Base-by-base conservation (phyloP, 1,140 invertebrate species). In the Aricia agestis region DNA sequence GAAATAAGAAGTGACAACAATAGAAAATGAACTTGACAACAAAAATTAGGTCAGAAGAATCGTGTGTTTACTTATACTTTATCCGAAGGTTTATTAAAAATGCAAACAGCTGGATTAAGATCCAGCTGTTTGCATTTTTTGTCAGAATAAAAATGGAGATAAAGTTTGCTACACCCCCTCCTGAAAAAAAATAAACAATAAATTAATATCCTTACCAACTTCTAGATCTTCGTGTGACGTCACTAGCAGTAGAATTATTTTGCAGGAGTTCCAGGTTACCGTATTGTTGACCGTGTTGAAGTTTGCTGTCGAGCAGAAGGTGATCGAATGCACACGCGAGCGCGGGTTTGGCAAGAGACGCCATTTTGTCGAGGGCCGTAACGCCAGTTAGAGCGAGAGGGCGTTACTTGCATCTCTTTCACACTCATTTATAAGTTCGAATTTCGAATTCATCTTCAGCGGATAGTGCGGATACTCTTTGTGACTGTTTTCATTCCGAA, bases 291-390 rank as follows among this genome's bases (percentile, higher is more conserved):
- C 61, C 70, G 68, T 61, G 57, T 66, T 68, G 72, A 71, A 76
- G 76, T 78, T 73, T 72, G 73, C 74, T 70, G 72, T 65, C 76
- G 68, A 69, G 76, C 68, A 71, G 75, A 80, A 70, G 65, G 71
- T 75, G 67, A 73, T 70, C 66, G 72, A 82, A 83, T 84, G 77
- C 57, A 70, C 72, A 63, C 61, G 71, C 67, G 73, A 61, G 65
- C 69, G 71, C 76, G 57, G 67, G 58, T 69, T 74, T 68, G 59
- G 66, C 67, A 59, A 73, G 74, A 74, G 67, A 74, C 76, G 85
- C 85, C 85, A 87, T 87, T 81, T 87, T 87, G 84, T 87, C 67
- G 75, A 80, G 66, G 70, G 25, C 57, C 67, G 67, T 68, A 73
- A 72, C 82, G 74, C 72, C 80, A 85, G 82, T 77, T 75, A 74